Percentiles rank a stretch among this genome's conserved stretches.
Evolutionary conservation across 2,888 invertebrate species (phyloP).

Genomic region (Lochmaea capreae): DNA sequence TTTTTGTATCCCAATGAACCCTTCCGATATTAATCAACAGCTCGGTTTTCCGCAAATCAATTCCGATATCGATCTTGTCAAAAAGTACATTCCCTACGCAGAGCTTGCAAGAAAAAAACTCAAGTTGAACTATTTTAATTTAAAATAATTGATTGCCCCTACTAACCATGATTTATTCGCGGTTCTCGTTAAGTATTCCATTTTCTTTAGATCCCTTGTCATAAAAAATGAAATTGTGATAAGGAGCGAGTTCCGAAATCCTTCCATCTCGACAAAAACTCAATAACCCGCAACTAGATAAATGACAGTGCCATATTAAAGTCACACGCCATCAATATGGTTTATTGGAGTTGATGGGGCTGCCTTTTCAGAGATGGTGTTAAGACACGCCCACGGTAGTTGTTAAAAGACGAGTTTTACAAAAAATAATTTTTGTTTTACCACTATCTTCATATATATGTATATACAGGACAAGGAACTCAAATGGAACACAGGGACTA

Average conservation of each 20-base stretch:
- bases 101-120: background rate
- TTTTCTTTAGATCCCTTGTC: conserved; percentile 26
- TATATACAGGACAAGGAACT: too few relatives aligned
- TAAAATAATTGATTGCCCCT: conserved; percentile 22
- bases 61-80: background rate
- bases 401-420: background rate
- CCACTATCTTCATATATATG: background rate
- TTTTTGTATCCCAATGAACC: background rate
- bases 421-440: background rate
- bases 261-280: conserved; percentile 39
- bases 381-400: background rate
- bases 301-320: conserved; percentile 45
- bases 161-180: conserved; percentile 29
- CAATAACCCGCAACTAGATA: conserved; percentile 42
- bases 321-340: conserved; percentile 50
- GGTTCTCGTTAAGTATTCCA: conserved; percentile 30
- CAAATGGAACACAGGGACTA: too few relatives aligned
- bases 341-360: conserved; percentile 43
- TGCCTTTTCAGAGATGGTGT: background rate
- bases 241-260: conserved; percentile 32
- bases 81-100: background rate
- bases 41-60: background rate
- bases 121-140: conserved; percentile 20
- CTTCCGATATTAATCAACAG: background rate
- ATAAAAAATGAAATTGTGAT: conserved; percentile 37